Evolutionary conservation across 2,113 vertebrate species (phyloP), one percentile per base, ranked within the genome.

Genomic region (Etia nguti): DNA sequence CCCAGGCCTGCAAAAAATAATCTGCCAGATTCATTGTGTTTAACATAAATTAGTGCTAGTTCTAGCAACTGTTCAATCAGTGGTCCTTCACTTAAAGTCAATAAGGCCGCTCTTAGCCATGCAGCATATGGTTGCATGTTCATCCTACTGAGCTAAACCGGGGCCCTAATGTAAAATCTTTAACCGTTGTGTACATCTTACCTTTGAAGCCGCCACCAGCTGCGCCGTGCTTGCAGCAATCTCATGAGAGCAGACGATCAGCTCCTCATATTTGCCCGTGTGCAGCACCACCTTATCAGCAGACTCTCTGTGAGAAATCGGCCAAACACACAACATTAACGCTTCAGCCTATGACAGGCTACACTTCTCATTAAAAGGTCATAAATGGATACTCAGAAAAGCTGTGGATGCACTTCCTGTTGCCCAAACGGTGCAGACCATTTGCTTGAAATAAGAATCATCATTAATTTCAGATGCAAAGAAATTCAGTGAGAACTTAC

Each of bases 191-290:
- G 3, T n/a, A 31, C 18, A 29, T 77, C 6, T 84, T 94, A 99
- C 99, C 97, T 99, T 99, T 50, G 99, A 99, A 62, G 99, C 98
- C 1, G 99, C 99, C 34, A 99, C 98, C 55, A 99, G 97, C 94
- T 99, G 99, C 24, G 99, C 99, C 0, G 99, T 99, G 93, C 98
- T 99, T 84, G 98, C 98, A 0, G 98, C 98, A 0, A 99, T 99
- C 90, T 99, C 98, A 0, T 98, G 98, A 2, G 98, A 99, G 91
- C 98, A 99, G 84, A 99, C 98, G 0, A 99, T 99, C 86, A 99
- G 92, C 26, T 99, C 98, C 79, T 99, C 98, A 0, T 98, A 99
- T 88, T 99, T 99, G 22, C 98, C 98, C 0, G 87, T 99, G 92
- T 98, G 98, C 52, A 99, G 97, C 46, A 99, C 98, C 70, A 99